phyloP scores from a whole-genome alignment of 1,140 invertebrate genomes.

The Thrips palmi region DNA sequence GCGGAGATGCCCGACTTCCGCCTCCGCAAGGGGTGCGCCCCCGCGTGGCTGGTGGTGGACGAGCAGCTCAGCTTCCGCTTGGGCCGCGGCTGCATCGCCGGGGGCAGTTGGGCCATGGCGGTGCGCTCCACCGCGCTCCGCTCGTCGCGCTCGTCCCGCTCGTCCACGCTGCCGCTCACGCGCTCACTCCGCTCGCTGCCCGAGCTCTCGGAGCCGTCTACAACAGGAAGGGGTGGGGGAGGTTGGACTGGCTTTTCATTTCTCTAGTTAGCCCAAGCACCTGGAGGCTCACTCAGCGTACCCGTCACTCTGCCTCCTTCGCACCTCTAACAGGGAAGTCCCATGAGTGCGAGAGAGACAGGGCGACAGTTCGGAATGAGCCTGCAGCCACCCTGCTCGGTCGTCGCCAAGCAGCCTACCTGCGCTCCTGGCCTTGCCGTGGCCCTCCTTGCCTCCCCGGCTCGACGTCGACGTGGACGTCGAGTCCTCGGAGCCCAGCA shows the following conservation, averaged over 20 bases:
- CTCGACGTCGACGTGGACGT: not conserved
- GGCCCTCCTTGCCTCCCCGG: not conserved
- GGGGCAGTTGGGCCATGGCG: not conserved
- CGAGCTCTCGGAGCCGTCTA: constrained; percentile 12
- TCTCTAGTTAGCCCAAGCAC: no score
- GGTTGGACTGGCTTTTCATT: no score
- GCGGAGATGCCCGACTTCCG: constrained; percentile 41
- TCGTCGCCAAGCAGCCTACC: no score
- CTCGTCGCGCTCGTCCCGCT: constrained; percentile 3
- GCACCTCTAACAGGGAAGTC: no score
- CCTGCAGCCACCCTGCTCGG: not conserved
- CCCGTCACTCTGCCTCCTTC: no score
- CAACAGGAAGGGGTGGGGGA: not conserved
- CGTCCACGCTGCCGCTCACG: not conserved
- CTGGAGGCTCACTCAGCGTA: no score
- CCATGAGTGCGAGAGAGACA: no score
- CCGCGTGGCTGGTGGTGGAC: constrained; percentile 4
- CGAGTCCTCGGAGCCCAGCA: no score
- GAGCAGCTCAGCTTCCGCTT: constrained; percentile 7
- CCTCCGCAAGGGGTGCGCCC: constrained; percentile 21
- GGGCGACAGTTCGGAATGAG: no score
- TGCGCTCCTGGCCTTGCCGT: not conserved
- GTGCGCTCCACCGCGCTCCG: constrained; percentile 5
- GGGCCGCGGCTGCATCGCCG: constrained; percentile 1
- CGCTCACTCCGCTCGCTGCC: no score